Evolutionary conservation across 2,888 invertebrate species (phyloP).

Genomic region (Ecliptopera silaceata): DNA sequence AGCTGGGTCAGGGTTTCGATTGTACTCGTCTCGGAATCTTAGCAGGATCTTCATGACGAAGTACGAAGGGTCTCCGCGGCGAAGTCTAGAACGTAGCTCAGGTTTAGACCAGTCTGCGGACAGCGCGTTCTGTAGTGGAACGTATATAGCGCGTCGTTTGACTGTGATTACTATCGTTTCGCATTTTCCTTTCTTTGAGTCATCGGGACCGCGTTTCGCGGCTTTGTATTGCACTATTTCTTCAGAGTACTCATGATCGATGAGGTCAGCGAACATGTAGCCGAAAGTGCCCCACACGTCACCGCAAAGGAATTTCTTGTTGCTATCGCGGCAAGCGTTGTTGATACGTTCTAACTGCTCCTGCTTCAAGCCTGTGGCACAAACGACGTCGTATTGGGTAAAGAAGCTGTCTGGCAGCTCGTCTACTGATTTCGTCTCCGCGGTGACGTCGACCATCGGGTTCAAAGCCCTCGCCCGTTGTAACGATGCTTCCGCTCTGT

Average conservation of each 20-base stretch:
- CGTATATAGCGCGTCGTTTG: slow-evolving; percentile 85
- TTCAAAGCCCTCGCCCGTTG: slow-evolving; percentile 92
- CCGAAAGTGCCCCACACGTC: slow-evolving; percentile 98
- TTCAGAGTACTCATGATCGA: slow-evolving; percentile 86
- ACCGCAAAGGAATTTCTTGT: slow-evolving; percentile 93
- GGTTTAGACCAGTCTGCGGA: slow-evolving; percentile 85
- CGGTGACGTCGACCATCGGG: slow-evolving; percentile 94
- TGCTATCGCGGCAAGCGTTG: slow-evolving; percentile 87
- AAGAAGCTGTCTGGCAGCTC: slow-evolving; percentile 89
- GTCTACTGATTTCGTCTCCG: slow-evolving; percentile 85
- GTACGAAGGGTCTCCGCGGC: slow-evolving; percentile 88
- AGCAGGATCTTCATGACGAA: slow-evolving; percentile 88
- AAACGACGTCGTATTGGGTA: slow-evolving; percentile 90
- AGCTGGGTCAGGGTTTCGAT: slow-evolving; percentile 87
- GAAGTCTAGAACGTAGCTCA: slow-evolving; percentile 83
- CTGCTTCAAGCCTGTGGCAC: slow-evolving; percentile 89
- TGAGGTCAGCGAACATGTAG: slow-evolving; percentile 94
- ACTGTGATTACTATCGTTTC: slow-evolving; percentile 84
- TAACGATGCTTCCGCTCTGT: slow-evolving; percentile 93
- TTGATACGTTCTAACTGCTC: slow-evolving; percentile 89
- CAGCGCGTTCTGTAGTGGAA: slow-evolving; percentile 86
- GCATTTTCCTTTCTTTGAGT: slow-evolving; percentile 76
- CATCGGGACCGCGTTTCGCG: slow-evolving; percentile 81
- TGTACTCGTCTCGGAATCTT: slow-evolving; percentile 88
- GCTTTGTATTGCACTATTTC: slow-evolving; percentile 77